These are phyloP conservation scores for Paragorgia papillata DNA, from an alignment of 92 coral and sea anemone species.

Conservation along the genomic window DNA sequence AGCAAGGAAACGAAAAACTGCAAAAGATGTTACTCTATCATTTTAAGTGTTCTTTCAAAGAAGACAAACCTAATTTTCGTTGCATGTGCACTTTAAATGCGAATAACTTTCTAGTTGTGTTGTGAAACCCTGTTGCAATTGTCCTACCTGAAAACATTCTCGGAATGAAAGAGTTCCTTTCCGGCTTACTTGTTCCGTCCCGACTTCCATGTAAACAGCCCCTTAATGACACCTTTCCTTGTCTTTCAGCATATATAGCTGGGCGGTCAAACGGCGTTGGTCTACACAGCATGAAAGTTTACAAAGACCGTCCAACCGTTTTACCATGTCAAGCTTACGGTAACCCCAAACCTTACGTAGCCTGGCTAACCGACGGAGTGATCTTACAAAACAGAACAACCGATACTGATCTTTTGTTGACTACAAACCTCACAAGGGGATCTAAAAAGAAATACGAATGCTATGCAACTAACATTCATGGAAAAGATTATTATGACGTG, in stretches of 20 bases:
- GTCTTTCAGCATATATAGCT: constrained; percentile 24
- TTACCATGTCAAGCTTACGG: constrained; percentile 21
- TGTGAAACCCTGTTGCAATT: too few species aligned
- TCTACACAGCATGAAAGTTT: background rate
- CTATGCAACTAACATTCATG: constrained; percentile 5
- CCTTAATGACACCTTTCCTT: too few species aligned
- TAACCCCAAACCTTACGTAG: background rate
- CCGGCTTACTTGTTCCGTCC: too few species aligned
- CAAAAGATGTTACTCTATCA: too few species aligned
- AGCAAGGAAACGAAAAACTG: too few species aligned
- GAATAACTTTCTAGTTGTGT: too few species aligned
- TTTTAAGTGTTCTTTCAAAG: too few species aligned
- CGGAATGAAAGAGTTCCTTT: too few species aligned
- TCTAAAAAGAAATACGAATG: constrained; percentile 2
- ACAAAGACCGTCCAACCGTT: background rate
- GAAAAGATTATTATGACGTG: constrained; percentile 9
- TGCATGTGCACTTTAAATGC: too few species aligned
- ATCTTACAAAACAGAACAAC: constrained; percentile 19
- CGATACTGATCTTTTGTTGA: constrained; percentile 11
- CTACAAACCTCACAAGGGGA: constrained; percentile 11
- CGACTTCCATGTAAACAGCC: too few species aligned
- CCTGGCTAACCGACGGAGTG: constrained; percentile 5
- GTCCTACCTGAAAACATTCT: too few species aligned
- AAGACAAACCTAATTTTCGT: too few species aligned
- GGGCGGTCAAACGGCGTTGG: constrained; percentile 3